A percentile compares a stretch with the other conserved stretches of the same genome.
phyloP scores from a whole-genome alignment of 2,113 vertebrate genomes.

The Alectura lathami region DNA sequence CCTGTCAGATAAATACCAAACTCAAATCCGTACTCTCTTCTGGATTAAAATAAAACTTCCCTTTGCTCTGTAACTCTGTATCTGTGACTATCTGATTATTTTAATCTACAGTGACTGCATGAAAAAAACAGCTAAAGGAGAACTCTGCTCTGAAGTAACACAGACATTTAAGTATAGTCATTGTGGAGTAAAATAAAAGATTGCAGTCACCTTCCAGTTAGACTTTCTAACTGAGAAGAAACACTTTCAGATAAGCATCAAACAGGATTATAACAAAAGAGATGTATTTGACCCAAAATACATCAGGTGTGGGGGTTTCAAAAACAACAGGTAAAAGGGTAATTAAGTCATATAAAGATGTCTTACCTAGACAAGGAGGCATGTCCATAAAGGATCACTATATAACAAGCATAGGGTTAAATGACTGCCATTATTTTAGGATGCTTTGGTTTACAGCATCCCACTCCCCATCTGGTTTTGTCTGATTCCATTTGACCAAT shows the following conservation, averaged over 20 bases:
- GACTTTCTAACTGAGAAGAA: constrained; percentile 13
- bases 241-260: neutral
- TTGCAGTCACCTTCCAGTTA: neutral
- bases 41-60: neutral
- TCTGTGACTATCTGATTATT: neutral
- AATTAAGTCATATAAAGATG: neutral
- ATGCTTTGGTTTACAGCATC: neutral
- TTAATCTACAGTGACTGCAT: neutral
- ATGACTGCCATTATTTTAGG: neutral
- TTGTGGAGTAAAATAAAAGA: neutral
- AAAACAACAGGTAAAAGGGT: neutral
- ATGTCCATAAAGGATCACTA: neutral
- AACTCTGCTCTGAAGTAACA: neutral
- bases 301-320: neutral
- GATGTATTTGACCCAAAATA: constrained; percentile 36
- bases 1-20: constrained; percentile 32
- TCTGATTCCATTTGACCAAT: neutral
- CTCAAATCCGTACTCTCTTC: constrained; percentile 23
- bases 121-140: neutral
- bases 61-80: neutral
- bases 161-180: neutral
- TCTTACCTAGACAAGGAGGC: neutral
- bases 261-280: constrained; percentile 10
- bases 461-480: neutral
- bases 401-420: neutral